These are phyloP conservation scores for Euphonia xanthogaster DNA, from an alignment of 2,797 vertebrate species.

Conservation along the genomic window DNA sequence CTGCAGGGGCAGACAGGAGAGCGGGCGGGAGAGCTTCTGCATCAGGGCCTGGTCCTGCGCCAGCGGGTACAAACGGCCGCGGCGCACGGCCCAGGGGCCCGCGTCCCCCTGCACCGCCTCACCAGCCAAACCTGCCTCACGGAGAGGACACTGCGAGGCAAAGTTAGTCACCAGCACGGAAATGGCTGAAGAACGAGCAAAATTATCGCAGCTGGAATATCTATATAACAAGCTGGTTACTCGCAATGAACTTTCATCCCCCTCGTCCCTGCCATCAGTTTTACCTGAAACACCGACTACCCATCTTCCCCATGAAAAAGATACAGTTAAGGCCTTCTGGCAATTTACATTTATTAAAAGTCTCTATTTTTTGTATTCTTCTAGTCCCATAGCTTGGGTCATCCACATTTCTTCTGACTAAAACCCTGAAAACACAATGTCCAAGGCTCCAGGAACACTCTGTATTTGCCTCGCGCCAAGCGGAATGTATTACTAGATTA, in stretches of 20 bases:
- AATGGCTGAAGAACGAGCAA: neutral
- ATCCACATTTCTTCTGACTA: constrained; percentile 47
- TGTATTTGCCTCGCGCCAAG: constrained; percentile 30
- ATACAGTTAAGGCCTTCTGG: constrained; percentile 30
- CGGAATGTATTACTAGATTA: constrained; percentile 54
- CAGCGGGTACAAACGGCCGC: neutral
- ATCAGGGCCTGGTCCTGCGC: rapidly evolving
- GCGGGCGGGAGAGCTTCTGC: neutral
- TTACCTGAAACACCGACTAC: neutral
- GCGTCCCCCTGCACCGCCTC: rapidly evolving
- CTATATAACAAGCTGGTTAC: neutral
- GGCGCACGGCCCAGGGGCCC: rapidly evolving
- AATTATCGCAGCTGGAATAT: neutral
- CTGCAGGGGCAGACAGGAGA: rapidly evolving
- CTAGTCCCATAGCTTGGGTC: constrained; percentile 44
- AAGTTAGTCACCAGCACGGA: neutral
- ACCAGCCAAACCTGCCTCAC: rapidly evolving
- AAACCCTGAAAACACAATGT: constrained; percentile 48
- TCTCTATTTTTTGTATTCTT: constrained; percentile 43
- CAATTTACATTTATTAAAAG: constrained; percentile 49
- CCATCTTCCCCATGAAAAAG: neutral
- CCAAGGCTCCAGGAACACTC: constrained; percentile 29
- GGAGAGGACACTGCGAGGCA: rapidly evolving
- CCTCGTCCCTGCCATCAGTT: neutral
- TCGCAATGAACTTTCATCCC: neutral